Evolutionary conservation across 2,797 vertebrate genomes (phyloP).

Genomic region (Botia almorhae): DNA sequence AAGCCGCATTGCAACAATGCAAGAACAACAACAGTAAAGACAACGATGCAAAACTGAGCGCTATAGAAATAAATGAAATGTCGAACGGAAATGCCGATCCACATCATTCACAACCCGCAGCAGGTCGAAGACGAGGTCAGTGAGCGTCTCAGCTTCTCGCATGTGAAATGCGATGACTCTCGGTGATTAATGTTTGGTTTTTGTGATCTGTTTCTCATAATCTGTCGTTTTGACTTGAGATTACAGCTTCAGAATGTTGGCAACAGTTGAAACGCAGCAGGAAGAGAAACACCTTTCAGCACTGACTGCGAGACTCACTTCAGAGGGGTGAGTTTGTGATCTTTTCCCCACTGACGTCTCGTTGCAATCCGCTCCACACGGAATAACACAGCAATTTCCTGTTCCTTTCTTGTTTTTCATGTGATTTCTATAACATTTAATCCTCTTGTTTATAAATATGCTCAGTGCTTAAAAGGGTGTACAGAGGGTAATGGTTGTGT

Average conservation of each 20-base stretch:
- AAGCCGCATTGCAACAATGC: no score
- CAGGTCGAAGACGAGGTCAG: neutral
- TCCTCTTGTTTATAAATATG: neutral
- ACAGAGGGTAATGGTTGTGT: no score
- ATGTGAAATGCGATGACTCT: conserved; percentile 72
- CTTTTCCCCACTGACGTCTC: conserved; percentile 3
- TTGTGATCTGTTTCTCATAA: conserved; percentile 79
- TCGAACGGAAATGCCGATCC: no score
- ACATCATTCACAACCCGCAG: neutral
- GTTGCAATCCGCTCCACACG: neutral
- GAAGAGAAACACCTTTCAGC: conserved; percentile 71
- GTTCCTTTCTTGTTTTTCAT: no score
- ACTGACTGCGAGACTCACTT: conserved; percentile 54
- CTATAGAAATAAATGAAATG: no score
- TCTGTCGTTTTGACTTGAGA: conserved; percentile 66
- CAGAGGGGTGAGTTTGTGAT: conserved; percentile 26
- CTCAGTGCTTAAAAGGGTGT: neutral
- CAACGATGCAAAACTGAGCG: no score
- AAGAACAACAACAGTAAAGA: no score
- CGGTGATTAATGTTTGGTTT: conserved; percentile 82
- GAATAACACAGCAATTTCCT: neutral
- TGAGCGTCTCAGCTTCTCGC: conserved; percentile 20
- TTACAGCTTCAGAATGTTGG: conserved; percentile 66
- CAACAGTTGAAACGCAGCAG: conserved; percentile 63
- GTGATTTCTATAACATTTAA: neutral